A percentile compares a stretch with the other conserved stretches of the same genome.
Conservation (phyloP, 2,113 vertebrate genomes). For the Silurus glanis region DNA sequence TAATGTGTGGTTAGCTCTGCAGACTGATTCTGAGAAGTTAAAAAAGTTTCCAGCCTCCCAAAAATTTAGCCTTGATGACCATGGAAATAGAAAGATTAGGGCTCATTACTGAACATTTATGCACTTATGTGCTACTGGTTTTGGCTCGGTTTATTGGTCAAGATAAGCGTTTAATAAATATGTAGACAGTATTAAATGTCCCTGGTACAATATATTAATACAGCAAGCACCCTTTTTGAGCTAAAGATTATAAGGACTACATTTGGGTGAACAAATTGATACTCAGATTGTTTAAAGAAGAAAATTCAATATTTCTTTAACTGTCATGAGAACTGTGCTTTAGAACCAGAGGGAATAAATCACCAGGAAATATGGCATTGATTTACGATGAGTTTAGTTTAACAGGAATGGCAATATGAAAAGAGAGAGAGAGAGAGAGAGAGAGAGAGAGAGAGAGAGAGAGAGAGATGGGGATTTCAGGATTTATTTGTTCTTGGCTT, state of each 20-base stretch:
- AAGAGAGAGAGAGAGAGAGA: neutral
- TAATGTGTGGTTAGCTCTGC: neutral
- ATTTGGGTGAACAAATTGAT: neutral
- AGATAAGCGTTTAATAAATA: neutral
- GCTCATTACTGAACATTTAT: slow-evolving; percentile 16
- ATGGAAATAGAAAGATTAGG: neutral
- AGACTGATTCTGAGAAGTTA: neutral
- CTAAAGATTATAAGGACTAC: neutral
- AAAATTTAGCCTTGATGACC: neutral
- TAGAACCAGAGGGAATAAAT: neutral
- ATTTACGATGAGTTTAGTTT: slow-evolving; percentile 13
- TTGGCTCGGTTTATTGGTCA: neutral
- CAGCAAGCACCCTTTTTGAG: neutral
- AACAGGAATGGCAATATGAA: neutral
- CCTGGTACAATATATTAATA: neutral
- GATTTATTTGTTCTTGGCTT: slow-evolving; percentile 48
- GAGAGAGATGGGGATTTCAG: neutral
- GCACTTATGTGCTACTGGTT: neutral
- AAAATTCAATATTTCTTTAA: neutral
- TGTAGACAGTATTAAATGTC: neutral
- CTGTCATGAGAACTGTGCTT: neutral
- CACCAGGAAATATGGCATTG: neutral
- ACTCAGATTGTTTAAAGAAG: neutral
- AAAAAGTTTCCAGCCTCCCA: neutral
- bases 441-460: slow-evolving; percentile 13